Evolutionary conservation across 2,888 invertebrate genomes (phyloP).

Genomic region (Plebejus anna): DNA sequence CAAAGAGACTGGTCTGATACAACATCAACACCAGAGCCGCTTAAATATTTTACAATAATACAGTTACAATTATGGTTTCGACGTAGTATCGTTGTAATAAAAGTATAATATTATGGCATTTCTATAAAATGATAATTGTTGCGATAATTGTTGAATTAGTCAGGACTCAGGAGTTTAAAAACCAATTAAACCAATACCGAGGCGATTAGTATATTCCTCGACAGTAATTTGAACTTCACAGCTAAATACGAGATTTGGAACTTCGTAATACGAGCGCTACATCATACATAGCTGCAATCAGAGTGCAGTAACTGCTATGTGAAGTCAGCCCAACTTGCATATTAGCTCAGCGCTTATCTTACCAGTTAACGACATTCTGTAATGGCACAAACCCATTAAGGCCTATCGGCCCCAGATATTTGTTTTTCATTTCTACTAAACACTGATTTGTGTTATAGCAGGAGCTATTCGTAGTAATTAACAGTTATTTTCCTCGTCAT

Average conservation of each 20-base stretch:
- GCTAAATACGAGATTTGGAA: neutral
- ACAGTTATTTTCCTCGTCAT: slow-evolving; percentile 69
- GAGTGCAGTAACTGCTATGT: neutral
- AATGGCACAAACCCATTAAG: slow-evolving; percentile 50
- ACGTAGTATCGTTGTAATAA: too few species aligned
- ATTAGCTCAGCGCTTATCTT: slow-evolving; percentile 41
- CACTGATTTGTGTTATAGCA: slow-evolving; percentile 42
- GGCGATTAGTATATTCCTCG: neutral
- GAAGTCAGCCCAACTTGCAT: slow-evolving; percentile 17
- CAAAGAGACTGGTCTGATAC: neutral
- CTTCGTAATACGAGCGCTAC: neutral
- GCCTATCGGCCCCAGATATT: slow-evolving; percentile 47
- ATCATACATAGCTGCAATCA: neutral
- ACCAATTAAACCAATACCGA: too few species aligned
- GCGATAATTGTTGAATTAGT: too few species aligned
- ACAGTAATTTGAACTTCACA: neutral
- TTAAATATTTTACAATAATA: neutral
- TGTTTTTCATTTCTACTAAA: slow-evolving; percentile 47
- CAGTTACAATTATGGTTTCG: too few species aligned
- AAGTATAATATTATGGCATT: too few species aligned
- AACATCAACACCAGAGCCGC: neutral
- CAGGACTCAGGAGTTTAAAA: too few species aligned
- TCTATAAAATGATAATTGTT: too few species aligned
- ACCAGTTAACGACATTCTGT: slow-evolving; percentile 45
- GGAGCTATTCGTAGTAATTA: slow-evolving; percentile 57